Evolutionary conservation across 1,140 invertebrate species (phyloP).

Genomic region (Lucilia sericata): DNA sequence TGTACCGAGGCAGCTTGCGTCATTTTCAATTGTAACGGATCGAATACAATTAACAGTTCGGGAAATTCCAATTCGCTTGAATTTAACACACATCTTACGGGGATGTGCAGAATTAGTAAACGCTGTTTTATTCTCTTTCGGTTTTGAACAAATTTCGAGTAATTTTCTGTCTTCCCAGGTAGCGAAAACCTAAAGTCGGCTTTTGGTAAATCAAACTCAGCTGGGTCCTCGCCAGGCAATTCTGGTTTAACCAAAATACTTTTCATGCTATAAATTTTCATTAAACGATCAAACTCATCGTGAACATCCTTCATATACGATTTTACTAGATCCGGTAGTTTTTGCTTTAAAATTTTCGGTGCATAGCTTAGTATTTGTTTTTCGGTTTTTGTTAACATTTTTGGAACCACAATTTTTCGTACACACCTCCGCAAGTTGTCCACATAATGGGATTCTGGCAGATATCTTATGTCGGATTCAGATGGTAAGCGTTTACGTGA

Average conservation of each 20-base stretch:
- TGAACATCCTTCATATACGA: slow-evolving; percentile 65
- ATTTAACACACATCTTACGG: slow-evolving; percentile 73
- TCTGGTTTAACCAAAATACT: slow-evolving; percentile 61
- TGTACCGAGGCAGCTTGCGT: slow-evolving; percentile 56
- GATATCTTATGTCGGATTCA: slow-evolving; percentile 56
- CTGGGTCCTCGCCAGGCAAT: slow-evolving; percentile 57
- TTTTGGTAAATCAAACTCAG: slow-evolving; percentile 53
- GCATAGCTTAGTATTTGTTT: slow-evolving; percentile 62
- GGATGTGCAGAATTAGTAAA: slow-evolving; percentile 73
- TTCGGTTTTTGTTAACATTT: slow-evolving; percentile 62
- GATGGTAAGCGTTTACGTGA: slow-evolving; percentile 51
- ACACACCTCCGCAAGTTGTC: slow-evolving; percentile 62
- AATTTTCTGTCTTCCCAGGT: slow-evolving; percentile 72
- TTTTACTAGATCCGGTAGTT: slow-evolving; percentile 60
- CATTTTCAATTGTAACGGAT: slow-evolving; percentile 68
- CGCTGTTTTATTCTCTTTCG: slow-evolving; percentile 70
- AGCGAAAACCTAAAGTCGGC: slow-evolving; percentile 54
- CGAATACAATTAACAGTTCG: slow-evolving; percentile 54
- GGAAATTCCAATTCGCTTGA: slow-evolving; percentile 71
- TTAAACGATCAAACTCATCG: slow-evolving; percentile 60
- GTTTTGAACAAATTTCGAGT: slow-evolving; percentile 71
- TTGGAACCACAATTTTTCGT: slow-evolving; percentile 62
- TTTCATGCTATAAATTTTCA: slow-evolving; percentile 66
- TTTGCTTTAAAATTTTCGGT: slow-evolving; percentile 56
- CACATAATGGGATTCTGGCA: slow-evolving; percentile 59